Percentiles rank a stretch among this genome's conserved stretches.
phyloP scores from a whole-genome alignment of 1,140 invertebrate genomes.

The Drosophila bocki region DNA sequence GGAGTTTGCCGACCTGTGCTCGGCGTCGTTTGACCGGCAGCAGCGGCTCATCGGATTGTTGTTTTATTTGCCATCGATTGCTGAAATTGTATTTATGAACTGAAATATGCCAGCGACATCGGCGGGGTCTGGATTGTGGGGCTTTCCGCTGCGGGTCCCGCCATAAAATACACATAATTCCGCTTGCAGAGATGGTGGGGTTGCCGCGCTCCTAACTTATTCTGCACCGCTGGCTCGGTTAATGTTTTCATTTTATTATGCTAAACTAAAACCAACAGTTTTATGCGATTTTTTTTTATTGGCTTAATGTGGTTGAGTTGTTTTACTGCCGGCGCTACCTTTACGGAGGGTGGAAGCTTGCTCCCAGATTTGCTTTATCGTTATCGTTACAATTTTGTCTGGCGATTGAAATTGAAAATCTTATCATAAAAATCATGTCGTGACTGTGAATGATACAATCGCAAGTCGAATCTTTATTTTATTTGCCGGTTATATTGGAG shows the following conservation, averaged over 20 bases:
- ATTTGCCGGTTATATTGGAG: slow-evolving; percentile 57
- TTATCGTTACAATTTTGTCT: slow-evolving; percentile 37
- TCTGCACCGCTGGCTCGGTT: slow-evolving; percentile 31
- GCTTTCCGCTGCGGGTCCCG: slow-evolving; percentile 25
- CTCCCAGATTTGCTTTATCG: slow-evolving; percentile 27
- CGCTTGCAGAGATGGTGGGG: slow-evolving; percentile 14
- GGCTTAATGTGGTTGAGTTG: slow-evolving; percentile 47
- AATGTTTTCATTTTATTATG: slow-evolving; percentile 73
- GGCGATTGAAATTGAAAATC: slow-evolving; percentile 72
- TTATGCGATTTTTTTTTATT: slow-evolving; percentile 66
- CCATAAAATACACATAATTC: slow-evolving; percentile 70
- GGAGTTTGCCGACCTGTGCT: slow-evolving; percentile 24
- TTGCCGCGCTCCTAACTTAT: slow-evolving; percentile 12
- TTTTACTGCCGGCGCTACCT: slow-evolving; percentile 45
- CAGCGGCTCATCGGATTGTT: slow-evolving; percentile 15
- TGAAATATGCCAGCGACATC: slow-evolving; percentile 48
- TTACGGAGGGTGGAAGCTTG: slow-evolving; percentile 1
- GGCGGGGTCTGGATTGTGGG: slow-evolving; percentile 1
- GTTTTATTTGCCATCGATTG: slow-evolving; percentile 51
- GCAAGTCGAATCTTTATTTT: slow-evolving; percentile 52
- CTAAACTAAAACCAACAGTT: slow-evolving; percentile 70
- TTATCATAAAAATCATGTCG: slow-evolving; percentile 67
- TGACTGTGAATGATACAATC: slow-evolving; percentile 51
- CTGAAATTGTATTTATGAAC: slow-evolving; percentile 63
- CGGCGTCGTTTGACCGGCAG: slow-evolving; percentile 7